A percentile compares a stretch with the other conserved stretches of the same genome.
phyloP scores from a whole-genome alignment of 2,797 vertebrate species.

The Myotis findleyi region DNA sequence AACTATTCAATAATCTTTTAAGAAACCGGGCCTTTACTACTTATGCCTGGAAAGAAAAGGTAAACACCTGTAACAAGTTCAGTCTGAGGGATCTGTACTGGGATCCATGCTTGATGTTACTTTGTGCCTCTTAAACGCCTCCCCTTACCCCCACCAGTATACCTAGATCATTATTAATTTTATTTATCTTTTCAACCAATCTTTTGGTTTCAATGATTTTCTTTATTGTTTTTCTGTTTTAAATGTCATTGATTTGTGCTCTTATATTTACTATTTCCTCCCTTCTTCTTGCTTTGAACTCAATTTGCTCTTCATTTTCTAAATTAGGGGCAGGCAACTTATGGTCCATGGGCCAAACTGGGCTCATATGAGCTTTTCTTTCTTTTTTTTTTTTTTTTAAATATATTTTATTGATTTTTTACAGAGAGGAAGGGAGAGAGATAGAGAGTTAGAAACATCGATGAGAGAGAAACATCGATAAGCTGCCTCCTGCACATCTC shows the following conservation, averaged over 20 bases:
- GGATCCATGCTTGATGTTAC: neutral
- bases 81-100: neutral
- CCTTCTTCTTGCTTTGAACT: neutral
- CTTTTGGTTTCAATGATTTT: neutral
- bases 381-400: no score
- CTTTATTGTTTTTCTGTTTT: constrained; percentile 6
- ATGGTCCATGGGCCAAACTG: neutral
- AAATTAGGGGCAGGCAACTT: neutral
- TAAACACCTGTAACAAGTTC: neutral
- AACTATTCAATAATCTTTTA: neutral
- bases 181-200: neutral
- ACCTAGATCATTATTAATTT: neutral
- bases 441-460: no score
- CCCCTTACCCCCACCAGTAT: neutral
- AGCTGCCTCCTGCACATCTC: no score
- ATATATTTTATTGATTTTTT: no score
- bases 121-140: neutral
- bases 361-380: neutral
- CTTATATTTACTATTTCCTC: neutral
- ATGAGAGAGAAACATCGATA: no score
- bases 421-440: no score
- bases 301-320: constrained; percentile 30
- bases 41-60: constrained; percentile 11
- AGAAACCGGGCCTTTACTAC: neutral
- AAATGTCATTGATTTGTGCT: neutral